These are phyloP conservation scores for Drosophila erecta DNA, from an alignment of 1,140 invertebrate species.

Conservation along the genomic window DNA sequence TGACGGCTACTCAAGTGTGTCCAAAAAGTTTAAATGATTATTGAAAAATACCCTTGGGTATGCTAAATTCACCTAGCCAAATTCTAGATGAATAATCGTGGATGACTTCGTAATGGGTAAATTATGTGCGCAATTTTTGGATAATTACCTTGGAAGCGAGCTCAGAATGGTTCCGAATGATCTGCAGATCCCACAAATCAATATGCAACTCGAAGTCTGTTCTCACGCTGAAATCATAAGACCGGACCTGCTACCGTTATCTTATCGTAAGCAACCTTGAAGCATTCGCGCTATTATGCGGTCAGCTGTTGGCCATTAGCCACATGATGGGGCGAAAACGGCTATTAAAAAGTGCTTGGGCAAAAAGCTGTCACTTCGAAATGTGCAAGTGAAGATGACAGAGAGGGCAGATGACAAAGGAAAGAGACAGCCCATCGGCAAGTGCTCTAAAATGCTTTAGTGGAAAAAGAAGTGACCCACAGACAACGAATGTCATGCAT, in stretches of 20 bases:
- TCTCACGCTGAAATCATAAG: conserved; percentile 24
- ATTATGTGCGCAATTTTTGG: neutral
- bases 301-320: conserved; percentile 49
- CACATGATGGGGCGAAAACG: conserved; percentile 55
- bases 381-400: conserved; percentile 51
- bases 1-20: no score
- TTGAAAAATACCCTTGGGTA: no score
- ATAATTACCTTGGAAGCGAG: neutral
- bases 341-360: conserved; percentile 53
- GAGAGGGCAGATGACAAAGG: neutral
- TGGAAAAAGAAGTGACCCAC: conserved; percentile 57
- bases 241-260: conserved; percentile 49
- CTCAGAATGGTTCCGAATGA: neutral
- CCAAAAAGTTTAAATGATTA: no score
- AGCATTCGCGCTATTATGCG: conserved; percentile 39
- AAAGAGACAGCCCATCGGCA: conserved; percentile 9
- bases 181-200: conserved; percentile 15
- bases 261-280: conserved; percentile 63
- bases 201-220: neutral
- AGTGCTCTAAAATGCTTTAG: conserved; percentile 66
- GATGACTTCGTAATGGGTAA: no score
- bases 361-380: conserved; percentile 49
- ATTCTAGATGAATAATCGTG: no score
- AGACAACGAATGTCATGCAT: conserved; percentile 41
- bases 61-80: no score